A percentile compares a stretch with the other conserved stretches of the same genome.
Evolutionary conservation across 2,797 vertebrate genomes (phyloP).

Genomic region (Premnoplex brunnescens): DNA sequence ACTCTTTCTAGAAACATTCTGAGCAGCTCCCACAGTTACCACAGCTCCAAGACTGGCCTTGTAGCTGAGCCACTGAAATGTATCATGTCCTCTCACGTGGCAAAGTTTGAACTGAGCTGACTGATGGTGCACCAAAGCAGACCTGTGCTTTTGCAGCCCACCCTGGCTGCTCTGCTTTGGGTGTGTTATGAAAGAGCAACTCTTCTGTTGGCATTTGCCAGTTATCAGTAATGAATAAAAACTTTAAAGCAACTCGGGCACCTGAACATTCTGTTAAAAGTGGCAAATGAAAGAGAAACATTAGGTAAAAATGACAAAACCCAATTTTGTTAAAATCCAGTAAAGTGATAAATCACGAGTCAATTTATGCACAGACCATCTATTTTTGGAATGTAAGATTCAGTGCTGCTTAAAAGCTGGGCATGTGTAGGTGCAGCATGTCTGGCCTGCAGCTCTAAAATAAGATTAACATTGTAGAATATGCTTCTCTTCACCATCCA

Average conservation of each 20-base stretch:
- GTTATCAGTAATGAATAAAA: neutral
- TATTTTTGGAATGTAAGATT: neutral
- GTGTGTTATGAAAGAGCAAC: neutral
- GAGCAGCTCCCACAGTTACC: neutral
- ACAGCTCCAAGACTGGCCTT: neutral
- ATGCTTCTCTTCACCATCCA: neutral
- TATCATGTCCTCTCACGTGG: neutral
- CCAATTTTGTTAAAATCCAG: neutral
- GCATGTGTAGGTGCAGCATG: neutral
- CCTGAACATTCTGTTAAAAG: neutral
- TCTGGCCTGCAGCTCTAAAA: conserved; percentile 25
- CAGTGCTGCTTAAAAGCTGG: neutral
- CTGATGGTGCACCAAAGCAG: neutral
- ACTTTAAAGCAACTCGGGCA: neutral
- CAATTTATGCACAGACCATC: neutral
- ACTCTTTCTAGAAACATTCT: neutral
- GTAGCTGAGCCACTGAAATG: neutral
- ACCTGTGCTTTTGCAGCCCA: neutral
- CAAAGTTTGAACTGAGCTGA: neutral
- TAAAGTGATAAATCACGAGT: neutral
- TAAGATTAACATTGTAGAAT: neutral
- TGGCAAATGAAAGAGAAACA: neutral
- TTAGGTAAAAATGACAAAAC: neutral
- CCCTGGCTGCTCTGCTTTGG: neutral
- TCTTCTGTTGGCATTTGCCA: neutral